phyloP scores from a whole-genome alignment of 2,113 vertebrate species.

The Pardalotus punctatus region DNA sequence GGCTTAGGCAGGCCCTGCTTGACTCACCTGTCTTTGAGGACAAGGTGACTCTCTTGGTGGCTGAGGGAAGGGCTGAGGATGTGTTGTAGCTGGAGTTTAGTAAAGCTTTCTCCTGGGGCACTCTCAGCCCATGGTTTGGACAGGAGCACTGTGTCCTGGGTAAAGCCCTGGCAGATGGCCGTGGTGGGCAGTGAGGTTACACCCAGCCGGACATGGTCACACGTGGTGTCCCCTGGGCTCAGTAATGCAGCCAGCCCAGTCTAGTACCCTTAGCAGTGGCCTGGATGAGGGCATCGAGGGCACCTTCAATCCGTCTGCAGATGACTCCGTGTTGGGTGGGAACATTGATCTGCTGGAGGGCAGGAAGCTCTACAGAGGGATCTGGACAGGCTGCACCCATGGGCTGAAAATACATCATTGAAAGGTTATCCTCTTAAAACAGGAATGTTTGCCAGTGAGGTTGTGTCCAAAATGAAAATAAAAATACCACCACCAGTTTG shows the following conservation, averaged over 20 bases:
- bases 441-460: not conserved
- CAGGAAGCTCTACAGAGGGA: not conserved
- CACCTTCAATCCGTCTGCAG: not conserved
- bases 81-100: not conserved
- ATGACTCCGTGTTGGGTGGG: not conserved
- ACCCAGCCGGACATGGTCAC: not conserved
- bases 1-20: not conserved
- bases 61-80: not conserved
- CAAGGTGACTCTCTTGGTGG: not conserved
- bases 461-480: slow-evolving; percentile 18
- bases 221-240: not conserved
- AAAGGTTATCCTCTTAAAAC: slow-evolving; percentile 20
- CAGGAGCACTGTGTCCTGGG: not conserved
- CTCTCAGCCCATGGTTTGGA: not conserved
- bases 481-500: not conserved
- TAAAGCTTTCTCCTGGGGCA: not conserved
- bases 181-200: not conserved
- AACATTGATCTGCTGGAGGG: not conserved
- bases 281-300: fast-evolving
- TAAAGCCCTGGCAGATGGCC: fast-evolving
- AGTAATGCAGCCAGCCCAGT: not conserved
- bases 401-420: slow-evolving; percentile 3
- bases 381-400: not conserved
- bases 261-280: fast-evolving
- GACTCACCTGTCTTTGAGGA: too few relatives aligned